phyloP scores from a whole-genome alignment of 2,888 invertebrate species.

The Stramonita haemastoma region DNA sequence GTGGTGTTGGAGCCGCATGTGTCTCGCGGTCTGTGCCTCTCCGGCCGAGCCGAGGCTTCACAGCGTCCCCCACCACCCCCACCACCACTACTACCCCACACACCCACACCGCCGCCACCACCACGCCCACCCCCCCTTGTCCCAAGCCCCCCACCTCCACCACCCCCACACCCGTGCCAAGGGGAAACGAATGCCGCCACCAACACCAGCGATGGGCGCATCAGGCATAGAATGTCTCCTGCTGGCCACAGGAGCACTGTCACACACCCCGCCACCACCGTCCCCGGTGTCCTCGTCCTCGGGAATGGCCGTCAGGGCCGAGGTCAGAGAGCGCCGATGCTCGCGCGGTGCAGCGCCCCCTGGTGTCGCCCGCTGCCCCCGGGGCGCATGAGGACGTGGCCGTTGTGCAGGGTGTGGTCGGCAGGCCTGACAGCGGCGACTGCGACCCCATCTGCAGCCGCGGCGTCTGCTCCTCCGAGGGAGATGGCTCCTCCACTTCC shows the following conservation, averaged over 20 bases:
- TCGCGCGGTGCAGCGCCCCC: constrained; percentile 40
- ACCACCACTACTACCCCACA: neutral
- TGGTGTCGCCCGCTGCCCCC: constrained; percentile 13
- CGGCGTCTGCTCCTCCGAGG: constrained; percentile 45
- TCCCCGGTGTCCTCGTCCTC: constrained; percentile 52
- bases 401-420: constrained; percentile 43
- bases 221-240: constrained; percentile 42
- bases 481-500: constrained; percentile 50
- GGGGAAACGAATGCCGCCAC: neutral
- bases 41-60: neutral
- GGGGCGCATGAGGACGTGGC: constrained; percentile 14
- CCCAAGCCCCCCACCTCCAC: constrained; percentile 23
- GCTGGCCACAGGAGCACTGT: constrained; percentile 19
- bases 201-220: constrained; percentile 1
- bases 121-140: neutral
- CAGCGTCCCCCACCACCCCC: neutral
- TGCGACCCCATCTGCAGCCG: constrained; percentile 11
- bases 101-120: constrained; percentile 3
- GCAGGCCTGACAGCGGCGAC: constrained; percentile 35
- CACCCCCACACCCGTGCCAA: neutral
- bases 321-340: constrained; percentile 49
- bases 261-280: constrained; percentile 27
- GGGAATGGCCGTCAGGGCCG: constrained; percentile 51
- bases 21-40: neutral
- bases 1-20: neutral